Base-by-base conservation (phyloP, 2,888 invertebrate genomes). In the Thereva unica region DNA sequence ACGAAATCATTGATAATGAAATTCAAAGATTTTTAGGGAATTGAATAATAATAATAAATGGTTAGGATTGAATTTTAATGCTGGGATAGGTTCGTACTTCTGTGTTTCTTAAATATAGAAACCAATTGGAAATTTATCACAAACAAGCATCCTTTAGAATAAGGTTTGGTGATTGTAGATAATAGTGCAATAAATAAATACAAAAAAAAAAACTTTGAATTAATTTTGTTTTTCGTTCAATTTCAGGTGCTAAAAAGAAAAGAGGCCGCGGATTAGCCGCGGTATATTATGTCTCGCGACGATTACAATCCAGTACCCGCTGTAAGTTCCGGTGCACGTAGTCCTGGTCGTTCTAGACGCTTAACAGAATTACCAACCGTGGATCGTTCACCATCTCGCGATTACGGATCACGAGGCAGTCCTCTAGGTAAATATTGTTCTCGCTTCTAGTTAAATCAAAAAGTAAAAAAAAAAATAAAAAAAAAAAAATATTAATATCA, bases 301-400 rank as follows among this genome's bases (percentile, higher is more conserved):
- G 81, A 82, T 74, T 81, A 82, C 78, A 80, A 80, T 78, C 78
- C 85, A 65, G 83, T 82, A 80, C 82, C 78, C 82, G 85, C 82
- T 81, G 85, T 84, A 82, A 88, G 84, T 85, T 87, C 84, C 85
- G 88, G 84, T 84, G 87, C 82, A 80, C 83, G 82, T 77, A 83
- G 83, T 78, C 84, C 84, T 76, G 85, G 83, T 78, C 84, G 84
- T 75, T 77, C 79, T 77, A 84, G 87, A 84, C 89, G 88, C 82
- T 85, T 85, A 78, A 82, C 85, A 77, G 87, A 87, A 80, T 84
- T 93, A 84, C 92, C 93, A 80, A 92, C 92, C 81, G 92, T 92
- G 82, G 93, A 93, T 87, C 89, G 92, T 81, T 91, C 92, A 82
- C 93, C 93, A 81, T 91, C 92, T 77, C 86, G 92, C 80, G 87